Evolutionary conservation across 2,888 invertebrate species (phyloP).

Genomic region (Tiphia femorata): DNA sequence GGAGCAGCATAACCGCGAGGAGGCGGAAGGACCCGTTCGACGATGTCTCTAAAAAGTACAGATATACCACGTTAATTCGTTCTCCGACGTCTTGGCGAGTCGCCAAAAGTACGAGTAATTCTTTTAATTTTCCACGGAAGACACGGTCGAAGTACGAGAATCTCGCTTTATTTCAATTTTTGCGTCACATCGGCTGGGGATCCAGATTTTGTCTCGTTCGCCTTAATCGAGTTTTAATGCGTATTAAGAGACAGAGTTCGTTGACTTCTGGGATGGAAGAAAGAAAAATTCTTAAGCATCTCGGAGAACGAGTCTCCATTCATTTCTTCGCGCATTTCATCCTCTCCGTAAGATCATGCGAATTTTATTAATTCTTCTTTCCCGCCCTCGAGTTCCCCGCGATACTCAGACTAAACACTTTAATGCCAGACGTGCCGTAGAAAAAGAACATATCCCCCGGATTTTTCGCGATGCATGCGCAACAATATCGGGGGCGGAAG

Average conservation of each 20-base stretch:
- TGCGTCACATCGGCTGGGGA: neutral
- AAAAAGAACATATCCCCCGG: constrained; percentile 32
- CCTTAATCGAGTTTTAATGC: constrained; percentile 22
- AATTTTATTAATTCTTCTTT: too few species aligned
- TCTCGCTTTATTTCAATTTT: neutral
- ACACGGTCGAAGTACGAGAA: neutral
- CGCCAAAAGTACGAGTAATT: too few species aligned
- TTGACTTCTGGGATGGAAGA: neutral
- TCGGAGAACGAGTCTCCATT: neutral
- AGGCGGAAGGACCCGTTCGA: neutral
- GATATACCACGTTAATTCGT: too few species aligned
- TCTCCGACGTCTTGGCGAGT: too few species aligned
- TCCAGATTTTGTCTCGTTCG: too few species aligned
- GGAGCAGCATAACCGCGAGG: neutral
- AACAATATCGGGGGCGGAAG: constrained; percentile 42
- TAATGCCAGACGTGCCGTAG: constrained; percentile 35
- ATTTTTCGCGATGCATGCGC: constrained; percentile 39
- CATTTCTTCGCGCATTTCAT: neutral
- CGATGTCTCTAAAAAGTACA: too few species aligned
- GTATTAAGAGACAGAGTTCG: constrained; percentile 17
- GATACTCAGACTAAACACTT: constrained; percentile 57
- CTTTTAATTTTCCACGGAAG: too few species aligned
- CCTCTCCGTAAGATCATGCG: constrained; percentile 13
- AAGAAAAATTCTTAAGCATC: neutral
- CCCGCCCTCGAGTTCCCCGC: constrained; percentile 1